phyloP scores from a whole-genome alignment of 2,888 invertebrate species.

The Dasypolia templi region DNA sequence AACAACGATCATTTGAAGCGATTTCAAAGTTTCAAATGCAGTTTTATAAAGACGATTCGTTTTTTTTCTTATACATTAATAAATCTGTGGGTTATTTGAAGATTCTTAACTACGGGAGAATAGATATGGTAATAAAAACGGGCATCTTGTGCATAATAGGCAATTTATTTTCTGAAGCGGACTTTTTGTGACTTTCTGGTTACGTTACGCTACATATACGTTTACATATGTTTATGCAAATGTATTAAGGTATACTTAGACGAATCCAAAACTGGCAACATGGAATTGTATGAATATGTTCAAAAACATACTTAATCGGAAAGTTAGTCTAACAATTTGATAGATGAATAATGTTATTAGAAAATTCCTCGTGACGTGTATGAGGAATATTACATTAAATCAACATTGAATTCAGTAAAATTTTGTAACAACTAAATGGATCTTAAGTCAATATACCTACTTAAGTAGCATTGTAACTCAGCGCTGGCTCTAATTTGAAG shows the following conservation, averaged over 20 bases:
- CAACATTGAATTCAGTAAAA: neutral
- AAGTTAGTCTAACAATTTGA: neutral
- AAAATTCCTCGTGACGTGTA: neutral
- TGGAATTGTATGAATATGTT: neutral
- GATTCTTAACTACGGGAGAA: too few relatives aligned
- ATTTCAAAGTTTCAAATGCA: slow-evolving; percentile 44
- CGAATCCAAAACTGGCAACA: too few relatives aligned
- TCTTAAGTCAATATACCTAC: slow-evolving; percentile 51
- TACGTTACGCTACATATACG: slow-evolving; percentile 1
- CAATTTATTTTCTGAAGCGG: too few relatives aligned
- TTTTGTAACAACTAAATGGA: slow-evolving; percentile 38
- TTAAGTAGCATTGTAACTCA: slow-evolving; percentile 53
- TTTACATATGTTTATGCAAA: neutral
- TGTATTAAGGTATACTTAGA: neutral
- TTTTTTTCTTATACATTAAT: slow-evolving; percentile 19
- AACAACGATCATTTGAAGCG: slow-evolving; percentile 39
- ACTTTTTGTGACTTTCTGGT: too few relatives aligned
- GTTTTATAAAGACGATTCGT: slow-evolving; percentile 27
- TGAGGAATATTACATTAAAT: slow-evolving; percentile 12
- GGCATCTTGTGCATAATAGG: too few relatives aligned
- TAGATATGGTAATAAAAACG: too few relatives aligned
- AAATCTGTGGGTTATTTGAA: slow-evolving; percentile 24
- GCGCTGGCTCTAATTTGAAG: slow-evolving; percentile 56
- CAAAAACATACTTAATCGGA: neutral
- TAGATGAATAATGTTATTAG: slow-evolving; percentile 14